Conservation (phyloP, 2,797 vertebrate genomes). For the Delichon dasypus region DNA sequence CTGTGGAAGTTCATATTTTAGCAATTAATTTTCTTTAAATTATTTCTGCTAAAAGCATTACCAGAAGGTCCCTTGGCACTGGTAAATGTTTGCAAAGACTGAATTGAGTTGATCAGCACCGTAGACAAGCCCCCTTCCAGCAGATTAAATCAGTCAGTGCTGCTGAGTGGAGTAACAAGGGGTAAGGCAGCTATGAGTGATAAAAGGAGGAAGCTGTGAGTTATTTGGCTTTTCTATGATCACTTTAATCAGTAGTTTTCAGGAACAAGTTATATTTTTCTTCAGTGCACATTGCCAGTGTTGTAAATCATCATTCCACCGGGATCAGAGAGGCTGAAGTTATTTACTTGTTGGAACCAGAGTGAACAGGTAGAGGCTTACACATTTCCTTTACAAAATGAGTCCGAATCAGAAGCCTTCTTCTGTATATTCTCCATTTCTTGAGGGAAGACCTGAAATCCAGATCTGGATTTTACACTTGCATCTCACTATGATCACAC, state of each 20-base stretch:
- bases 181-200: not conserved
- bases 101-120: not conserved
- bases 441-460: not conserved
- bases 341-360: conserved; percentile 26
- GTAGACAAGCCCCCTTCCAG: not conserved
- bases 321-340: conserved; percentile 29
- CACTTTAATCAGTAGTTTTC: conserved; percentile 47
- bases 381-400: conserved; percentile 19
- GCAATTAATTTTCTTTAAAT: conserved; percentile 4
- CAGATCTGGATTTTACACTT: not conserved
- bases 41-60: conserved; percentile 9
- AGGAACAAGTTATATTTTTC: conserved; percentile 52
- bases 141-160: not conserved
- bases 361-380: not conserved
- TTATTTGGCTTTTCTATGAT: conserved; percentile 41
- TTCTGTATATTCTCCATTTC: not conserved
- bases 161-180: not conserved
- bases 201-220: not conserved
- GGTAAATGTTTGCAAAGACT: not conserved
- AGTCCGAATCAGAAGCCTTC: not conserved
- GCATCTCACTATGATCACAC: not conserved
- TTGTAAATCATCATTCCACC: conserved; percentile 50
- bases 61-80: not conserved
- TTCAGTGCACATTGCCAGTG: not conserved
- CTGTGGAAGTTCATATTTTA: conserved; percentile 14